These are phyloP conservation scores for Tenthredo mesomela DNA, from an alignment of 2,888 invertebrate genomes.

Conservation along the genomic window DNA sequence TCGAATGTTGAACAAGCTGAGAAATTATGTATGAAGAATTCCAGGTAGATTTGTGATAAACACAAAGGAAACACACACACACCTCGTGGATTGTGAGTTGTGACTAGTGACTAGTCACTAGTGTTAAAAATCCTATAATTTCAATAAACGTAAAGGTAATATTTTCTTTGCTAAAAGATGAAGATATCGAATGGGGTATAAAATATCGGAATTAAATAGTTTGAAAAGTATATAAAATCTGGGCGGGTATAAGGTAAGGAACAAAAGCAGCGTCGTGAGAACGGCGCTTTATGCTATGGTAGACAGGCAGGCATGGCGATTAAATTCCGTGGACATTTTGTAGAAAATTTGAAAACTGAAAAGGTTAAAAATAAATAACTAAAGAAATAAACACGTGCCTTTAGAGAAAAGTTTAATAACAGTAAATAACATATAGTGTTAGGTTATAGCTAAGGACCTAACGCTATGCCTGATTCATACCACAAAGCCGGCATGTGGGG, in stretches of 20 bases:
- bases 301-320: conserved; percentile 39
- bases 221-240: not conserved
- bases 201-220: not conserved
- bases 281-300: conserved; percentile 5
- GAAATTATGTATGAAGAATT: not conserved
- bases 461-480: not conserved
- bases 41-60: not conserved
- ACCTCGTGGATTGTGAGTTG: conserved; percentile 10
- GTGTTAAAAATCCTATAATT: not conserved
- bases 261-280: conserved; percentile 29
- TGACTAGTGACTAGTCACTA: too few species aligned
- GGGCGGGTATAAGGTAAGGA: not conserved
- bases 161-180: not conserved
- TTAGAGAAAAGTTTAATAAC: not conserved
- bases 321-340: conserved; percentile 35
- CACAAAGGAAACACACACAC: conserved; percentile 4
- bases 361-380: not conserved
- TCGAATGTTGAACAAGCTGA: not conserved
- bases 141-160: too few species aligned
- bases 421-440: not conserved
- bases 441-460: conserved; percentile 28
- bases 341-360: conserved; percentile 13
- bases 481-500: conserved; percentile 48
- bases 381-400: not conserved
- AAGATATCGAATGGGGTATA: not conserved